Conservation (phyloP, 2,797 vertebrate genomes). For the Poeciliopsis infans region DNA sequence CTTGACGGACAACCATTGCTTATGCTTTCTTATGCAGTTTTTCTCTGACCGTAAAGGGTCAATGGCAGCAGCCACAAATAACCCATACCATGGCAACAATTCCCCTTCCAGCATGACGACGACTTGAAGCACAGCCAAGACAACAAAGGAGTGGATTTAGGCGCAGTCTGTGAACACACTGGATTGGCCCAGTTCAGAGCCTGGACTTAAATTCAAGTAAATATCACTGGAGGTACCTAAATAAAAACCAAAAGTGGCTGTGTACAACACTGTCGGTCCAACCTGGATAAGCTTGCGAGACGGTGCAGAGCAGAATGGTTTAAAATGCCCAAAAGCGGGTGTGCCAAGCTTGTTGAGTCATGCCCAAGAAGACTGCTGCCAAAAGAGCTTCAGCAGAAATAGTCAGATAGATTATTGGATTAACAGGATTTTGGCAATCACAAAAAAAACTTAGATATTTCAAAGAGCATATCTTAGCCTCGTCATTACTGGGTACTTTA, state of each 20-base stretch:
- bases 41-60: not conserved
- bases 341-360: not conserved
- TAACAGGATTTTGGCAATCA: not conserved
- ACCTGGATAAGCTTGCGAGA: not conserved
- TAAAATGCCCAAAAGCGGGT: not conserved
- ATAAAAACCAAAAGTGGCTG: not conserved
- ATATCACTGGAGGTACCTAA: not conserved
- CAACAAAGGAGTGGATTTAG: not conserved
- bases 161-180: not conserved
- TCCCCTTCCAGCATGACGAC: not conserved
- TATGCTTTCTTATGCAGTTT: not conserved
- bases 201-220: not conserved
- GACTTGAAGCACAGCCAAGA: not conserved
- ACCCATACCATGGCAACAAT: not conserved
- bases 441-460: not conserved
- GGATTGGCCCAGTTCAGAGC: not conserved
- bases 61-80: not conserved
- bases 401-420: not conserved
- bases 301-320: not conserved
- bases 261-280: not conserved
- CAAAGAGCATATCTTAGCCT: not conserved
- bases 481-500: not conserved
- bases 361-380: not conserved
- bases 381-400: constrained; percentile 2
- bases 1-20: not conserved